phyloP scores from a whole-genome alignment of 2,113 vertebrate genomes.

The Spea bombifrons region DNA sequence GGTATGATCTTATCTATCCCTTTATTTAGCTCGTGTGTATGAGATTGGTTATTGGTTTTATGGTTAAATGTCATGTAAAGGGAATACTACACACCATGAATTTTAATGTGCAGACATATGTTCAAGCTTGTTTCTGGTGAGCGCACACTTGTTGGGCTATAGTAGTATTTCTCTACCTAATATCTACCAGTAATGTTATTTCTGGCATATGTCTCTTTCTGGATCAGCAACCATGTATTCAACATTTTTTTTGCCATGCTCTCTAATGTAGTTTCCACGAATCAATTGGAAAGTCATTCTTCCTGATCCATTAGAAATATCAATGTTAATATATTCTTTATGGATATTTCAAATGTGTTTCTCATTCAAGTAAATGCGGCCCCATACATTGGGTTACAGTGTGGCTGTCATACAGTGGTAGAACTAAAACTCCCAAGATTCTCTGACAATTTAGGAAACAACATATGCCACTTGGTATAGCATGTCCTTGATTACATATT shows the following conservation, averaged over 20 bases:
- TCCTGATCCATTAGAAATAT: constrained; percentile 38
- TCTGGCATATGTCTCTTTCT: constrained; percentile 48
- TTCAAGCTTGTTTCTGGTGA: constrained; percentile 42
- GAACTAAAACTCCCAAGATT: background rate
- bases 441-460: background rate
- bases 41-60: constrained; percentile 46
- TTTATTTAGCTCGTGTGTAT: constrained; percentile 34
- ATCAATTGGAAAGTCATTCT: constrained; percentile 39
- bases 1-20: constrained; percentile 12
- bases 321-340: constrained; percentile 40
- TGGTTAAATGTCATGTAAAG: constrained; percentile 49
- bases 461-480: no score
- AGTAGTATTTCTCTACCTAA: constrained; percentile 43
- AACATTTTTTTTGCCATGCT: constrained; percentile 22
- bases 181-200: constrained; percentile 48
- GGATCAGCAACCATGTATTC: constrained; percentile 46
- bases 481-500: no score
- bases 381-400: background rate
- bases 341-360: constrained; percentile 28
- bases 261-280: constrained; percentile 41
- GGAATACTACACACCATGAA: constrained; percentile 45
- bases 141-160: constrained; percentile 37
- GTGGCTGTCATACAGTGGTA: background rate
- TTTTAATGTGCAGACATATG: constrained; percentile 47
- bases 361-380: constrained; percentile 21